A percentile compares a stretch with the other conserved stretches of the same genome.
Evolutionary conservation across 2,888 invertebrate genomes (phyloP).

Genomic region (Tenthredo mesomela): DNA sequence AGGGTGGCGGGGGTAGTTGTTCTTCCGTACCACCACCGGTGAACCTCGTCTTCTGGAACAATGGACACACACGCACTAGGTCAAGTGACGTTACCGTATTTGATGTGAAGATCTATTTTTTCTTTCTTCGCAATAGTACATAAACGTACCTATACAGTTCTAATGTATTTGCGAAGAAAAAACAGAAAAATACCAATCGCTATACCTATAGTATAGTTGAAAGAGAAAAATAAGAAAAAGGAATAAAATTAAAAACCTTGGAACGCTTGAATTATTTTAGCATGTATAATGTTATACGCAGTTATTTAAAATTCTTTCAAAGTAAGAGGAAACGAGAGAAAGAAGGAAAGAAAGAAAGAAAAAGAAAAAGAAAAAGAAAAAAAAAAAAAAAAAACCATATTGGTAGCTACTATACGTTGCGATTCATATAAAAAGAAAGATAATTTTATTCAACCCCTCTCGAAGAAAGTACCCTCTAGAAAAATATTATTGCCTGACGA

Average conservation of each 20-base stretch:
- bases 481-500: constrained; percentile 28
- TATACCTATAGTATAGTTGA: neutral
- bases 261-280: neutral
- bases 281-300: neutral
- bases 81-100: neutral
- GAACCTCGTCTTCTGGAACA: constrained; percentile 80
- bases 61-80: constrained; percentile 35
- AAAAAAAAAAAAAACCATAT: neutral
- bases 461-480: constrained; percentile 8
- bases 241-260: neutral
- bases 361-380: neutral
- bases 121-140: neutral
- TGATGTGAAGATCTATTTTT: neutral
- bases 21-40: constrained; percentile 78
- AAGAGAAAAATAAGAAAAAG: neutral
- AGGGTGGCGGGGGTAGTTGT: constrained; percentile 80
- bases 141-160: too few species aligned
- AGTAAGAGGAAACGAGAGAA: neutral
- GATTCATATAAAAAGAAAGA: neutral
- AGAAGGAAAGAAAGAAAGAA: too few species aligned
- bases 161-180: neutral
- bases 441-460: neutral
- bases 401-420: neutral
- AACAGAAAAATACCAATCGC: neutral
- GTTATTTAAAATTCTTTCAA: neutral